Conservation (phyloP, 2,113 vertebrate species). For the Antechinus stuartii region DNA sequence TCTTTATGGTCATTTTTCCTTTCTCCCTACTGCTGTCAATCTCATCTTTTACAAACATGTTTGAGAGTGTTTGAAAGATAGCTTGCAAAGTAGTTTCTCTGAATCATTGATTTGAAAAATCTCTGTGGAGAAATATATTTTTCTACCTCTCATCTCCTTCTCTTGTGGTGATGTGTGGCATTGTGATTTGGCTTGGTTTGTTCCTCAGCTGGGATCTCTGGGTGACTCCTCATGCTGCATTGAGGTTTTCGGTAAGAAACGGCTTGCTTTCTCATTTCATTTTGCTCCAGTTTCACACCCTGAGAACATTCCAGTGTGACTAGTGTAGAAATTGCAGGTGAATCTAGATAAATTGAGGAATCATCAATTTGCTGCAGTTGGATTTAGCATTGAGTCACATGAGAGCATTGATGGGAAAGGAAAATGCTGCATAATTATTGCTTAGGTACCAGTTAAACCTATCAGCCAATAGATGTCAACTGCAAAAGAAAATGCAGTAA, state of each 20-base stretch:
- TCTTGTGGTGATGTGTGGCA: conserved; percentile 43
- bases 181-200: conserved; percentile 65
- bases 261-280: conserved; percentile 42
- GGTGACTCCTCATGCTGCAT: conserved; percentile 34
- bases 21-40: neutral
- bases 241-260: conserved; percentile 59
- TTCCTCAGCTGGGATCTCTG: conserved; percentile 29
- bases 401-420: conserved; percentile 60
- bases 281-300: conserved; percentile 1
- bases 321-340: conserved; percentile 24
- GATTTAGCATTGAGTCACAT: conserved; percentile 57
- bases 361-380: conserved; percentile 48
- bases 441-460: conserved; percentile 83
- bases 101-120: conserved; percentile 69
- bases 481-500: conserved; percentile 82
- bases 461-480: conserved; percentile 85
- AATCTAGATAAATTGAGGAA: conserved; percentile 17
- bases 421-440: conserved; percentile 80
- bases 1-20: conserved; percentile 30
- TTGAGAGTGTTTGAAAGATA: conserved; percentile 57
- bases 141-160: neutral
- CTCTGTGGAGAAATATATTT: conserved; percentile 57
- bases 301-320: conserved; percentile 34
- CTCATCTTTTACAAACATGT: conserved; percentile 46
- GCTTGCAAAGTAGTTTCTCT: conserved; percentile 60